These are phyloP conservation scores for Geotrupes spiniger DNA, from an alignment of 2,888 invertebrate species.

Conservation along the genomic window DNA sequence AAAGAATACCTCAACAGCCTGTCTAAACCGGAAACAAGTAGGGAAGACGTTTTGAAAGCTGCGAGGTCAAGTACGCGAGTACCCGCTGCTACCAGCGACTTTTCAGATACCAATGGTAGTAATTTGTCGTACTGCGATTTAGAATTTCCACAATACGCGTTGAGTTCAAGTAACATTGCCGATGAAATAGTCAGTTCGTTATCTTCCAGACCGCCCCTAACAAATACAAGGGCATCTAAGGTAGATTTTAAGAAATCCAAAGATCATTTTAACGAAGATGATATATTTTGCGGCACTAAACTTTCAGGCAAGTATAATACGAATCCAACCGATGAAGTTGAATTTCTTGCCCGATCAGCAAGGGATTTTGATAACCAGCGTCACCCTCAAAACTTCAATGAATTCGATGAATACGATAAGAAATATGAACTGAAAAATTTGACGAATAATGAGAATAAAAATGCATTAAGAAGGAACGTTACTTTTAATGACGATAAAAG, in stretches of 20 bases:
- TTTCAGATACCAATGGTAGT: conserved; percentile 4
- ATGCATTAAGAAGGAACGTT: no score
- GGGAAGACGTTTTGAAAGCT: conserved; percentile 23
- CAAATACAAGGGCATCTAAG: not conserved
- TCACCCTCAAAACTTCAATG: no score
- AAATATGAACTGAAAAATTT: no score
- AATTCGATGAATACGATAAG: no score
- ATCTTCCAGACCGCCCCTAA: conserved; percentile 11
- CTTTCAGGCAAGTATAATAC: no score
- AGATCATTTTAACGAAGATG: not conserved
- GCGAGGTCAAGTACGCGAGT: conserved; percentile 10
- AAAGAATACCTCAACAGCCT: conserved; percentile 32
- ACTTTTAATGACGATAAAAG: no score
- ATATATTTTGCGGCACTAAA: conserved; percentile 5
- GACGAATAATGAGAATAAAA: no score
- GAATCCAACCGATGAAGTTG: no score
- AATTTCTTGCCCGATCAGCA: no score
- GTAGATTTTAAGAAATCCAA: not conserved
- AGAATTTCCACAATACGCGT: conserved; percentile 5
- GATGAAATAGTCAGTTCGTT: conserved; percentile 39
- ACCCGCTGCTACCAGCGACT: conserved; percentile 2
- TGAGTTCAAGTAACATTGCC: conserved; percentile 34
- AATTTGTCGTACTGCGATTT: not conserved
- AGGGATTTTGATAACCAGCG: no score
- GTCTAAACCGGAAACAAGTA: conserved; percentile 29